Base-by-base conservation (phyloP, 2,113 vertebrate species). In the Diglossa brunneiventris region DNA sequence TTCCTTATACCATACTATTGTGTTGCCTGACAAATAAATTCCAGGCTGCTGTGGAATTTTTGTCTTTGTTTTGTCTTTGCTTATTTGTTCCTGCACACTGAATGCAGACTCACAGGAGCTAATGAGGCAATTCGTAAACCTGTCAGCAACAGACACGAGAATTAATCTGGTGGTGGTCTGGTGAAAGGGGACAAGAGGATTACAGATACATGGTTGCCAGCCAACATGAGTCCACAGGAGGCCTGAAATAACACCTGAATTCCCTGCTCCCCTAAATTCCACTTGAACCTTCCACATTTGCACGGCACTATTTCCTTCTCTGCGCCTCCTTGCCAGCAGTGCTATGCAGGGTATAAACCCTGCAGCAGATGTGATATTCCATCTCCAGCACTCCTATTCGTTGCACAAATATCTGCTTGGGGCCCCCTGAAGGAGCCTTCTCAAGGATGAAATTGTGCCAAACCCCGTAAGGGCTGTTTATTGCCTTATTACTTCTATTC, bases 41-140 rank as follows among this genome's bases (percentile, higher is more conserved):
- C 77, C 50, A 68, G 41, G 58, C 35, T 90, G 77, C 44, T 84
- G 49, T 94, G 85, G 64, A 90, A 95, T 89, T 96, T 92, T 79
- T 90, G 76, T 53, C 90, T 89, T 93, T 59, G 49, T 90, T 90
- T 81, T 84, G 52, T 55, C 72, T 80, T 95, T 83, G 85, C 46
- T 96, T 89, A 62, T 92, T 91, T 89, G 21, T 78, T 67, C 58
- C 55, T 41, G 14, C 42, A 50, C 53, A 21, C 67, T 30, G 41
- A 88, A 72, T 85, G 37, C 31, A 92, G 82, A 86, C 67, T 95
- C 83, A 62, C 53, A 94, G 91, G 58, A 96, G 70, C 70, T 94
- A 97, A 96, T 94, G 77, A 97, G 82, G 79, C 70, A 73, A 97
- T 97, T 96, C 92, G 30, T 95, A 95, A 93, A 95, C 35, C 76